Base-by-base conservation (phyloP, 1,140 invertebrate species). In the Drosophila ercepeae region DNA sequence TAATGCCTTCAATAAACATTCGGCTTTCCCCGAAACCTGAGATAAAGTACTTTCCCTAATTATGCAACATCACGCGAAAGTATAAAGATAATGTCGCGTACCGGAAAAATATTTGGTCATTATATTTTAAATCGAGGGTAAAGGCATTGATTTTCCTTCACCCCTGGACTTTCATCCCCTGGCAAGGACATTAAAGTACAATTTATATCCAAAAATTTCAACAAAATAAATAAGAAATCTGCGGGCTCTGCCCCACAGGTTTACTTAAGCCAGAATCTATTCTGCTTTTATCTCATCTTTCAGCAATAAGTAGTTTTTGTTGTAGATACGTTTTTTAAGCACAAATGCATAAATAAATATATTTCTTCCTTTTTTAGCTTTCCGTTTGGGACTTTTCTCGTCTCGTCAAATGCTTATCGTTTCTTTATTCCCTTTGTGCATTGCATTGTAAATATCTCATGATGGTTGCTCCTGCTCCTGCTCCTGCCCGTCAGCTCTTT, bases 391-490 rank as follows among this genome's bases (percentile, higher is more conserved):
- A 16, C n/a, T 39, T 39, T n/a, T n/a, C 11, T 34, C 13, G 36
- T 39, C 36, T 39, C n/a, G n/a, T 39, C 36, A 39, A 39, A 39
- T 39, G 36, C 36, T 39, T 39, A 39, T 16, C 36, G 14, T 39
- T n/a, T n/a, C n/a, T n/a, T n/a, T n/a, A 39, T 39, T 39, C 36
- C 36, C 36, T 39, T 39, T 39, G 36, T 39, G 36, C 36, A 39
- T 6, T 16, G 36, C 36, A 39, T 39, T 39, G 36, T 39, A 13
- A 16, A 16, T 39, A 16, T 39, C 34, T 36, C 27, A 27, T 27
- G 27, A 27, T 27, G 27, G 27, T 27, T 7, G 27, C 27, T 27
- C n/a, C n/a, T n/a, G n/a, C n/a, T n/a, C n/a, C n/a, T n/a, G n/a
- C n/a, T n/a, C 29, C 29, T 32, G 29, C 9, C 29, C 9, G 29